Conservation (phyloP, 2,113 vertebrate species). For the Oceanites oceanicus region DNA sequence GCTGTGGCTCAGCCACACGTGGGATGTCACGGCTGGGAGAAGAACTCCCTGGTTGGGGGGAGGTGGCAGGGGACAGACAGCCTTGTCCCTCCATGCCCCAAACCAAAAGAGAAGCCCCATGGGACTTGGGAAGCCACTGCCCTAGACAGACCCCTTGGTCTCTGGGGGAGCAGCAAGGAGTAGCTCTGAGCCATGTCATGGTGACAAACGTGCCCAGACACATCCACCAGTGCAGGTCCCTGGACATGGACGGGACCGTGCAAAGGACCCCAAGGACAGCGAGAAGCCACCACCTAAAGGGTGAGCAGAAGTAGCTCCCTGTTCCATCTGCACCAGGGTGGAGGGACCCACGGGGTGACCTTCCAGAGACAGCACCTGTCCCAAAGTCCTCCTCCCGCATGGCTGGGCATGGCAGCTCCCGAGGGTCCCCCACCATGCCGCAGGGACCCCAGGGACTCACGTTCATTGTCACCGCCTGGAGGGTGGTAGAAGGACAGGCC, state of each 20-base stretch:
- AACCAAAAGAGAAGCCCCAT: background rate
- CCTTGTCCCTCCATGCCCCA: background rate
- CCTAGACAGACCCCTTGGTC: background rate
- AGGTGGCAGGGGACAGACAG: background rate
- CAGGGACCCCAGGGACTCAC: constrained; percentile 68
- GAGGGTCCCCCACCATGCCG: fast-evolving
- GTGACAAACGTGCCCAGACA: background rate
- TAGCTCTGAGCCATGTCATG: background rate
- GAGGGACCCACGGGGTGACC: fast-evolving
- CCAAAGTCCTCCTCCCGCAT: background rate
- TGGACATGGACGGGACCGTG: fast-evolving
- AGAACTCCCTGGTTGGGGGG: background rate
- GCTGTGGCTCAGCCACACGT: fast-evolving
- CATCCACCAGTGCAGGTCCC: background rate
- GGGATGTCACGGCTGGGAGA: background rate
- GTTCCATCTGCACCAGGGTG: background rate
- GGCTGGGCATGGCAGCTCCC: fast-evolving
- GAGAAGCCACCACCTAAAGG: background rate
- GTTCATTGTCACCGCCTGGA: constrained; percentile 80
- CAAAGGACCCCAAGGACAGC: background rate
- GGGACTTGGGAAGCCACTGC: background rate
- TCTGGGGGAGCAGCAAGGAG: background rate
- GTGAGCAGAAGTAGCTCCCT: background rate
- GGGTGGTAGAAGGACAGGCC: constrained; percentile 94
- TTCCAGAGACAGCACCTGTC: background rate